A percentile compares a stretch with the other conserved stretches of the same genome.
These are phyloP conservation scores for Vollenhovia emeryi DNA, from an alignment of 1,140 invertebrate genomes.

Conservation along the genomic window DNA sequence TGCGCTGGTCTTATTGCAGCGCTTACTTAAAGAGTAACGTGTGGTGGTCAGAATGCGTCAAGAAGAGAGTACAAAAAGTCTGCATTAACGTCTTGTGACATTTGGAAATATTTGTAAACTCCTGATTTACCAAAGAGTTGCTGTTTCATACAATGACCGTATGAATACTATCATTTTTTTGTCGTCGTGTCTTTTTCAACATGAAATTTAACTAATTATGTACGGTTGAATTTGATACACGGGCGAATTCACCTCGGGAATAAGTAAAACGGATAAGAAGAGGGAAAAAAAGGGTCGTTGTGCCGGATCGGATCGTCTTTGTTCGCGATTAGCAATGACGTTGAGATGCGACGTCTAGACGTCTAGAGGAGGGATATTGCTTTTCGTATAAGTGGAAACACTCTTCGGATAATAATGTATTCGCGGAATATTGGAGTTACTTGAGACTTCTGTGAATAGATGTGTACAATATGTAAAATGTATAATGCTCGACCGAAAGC, in stretches of 20 bases:
- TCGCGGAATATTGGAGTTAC: background rate
- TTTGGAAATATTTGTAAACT: constrained; percentile 10
- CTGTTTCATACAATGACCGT: background rate
- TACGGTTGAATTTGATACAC: background rate
- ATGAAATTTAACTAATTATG: background rate
- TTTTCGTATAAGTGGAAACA: background rate
- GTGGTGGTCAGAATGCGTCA: background rate
- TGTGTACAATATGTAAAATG: background rate
- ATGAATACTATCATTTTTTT: background rate
- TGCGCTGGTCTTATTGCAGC: background rate
- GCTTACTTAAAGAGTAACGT: constrained; percentile 18
- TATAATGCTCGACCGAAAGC: background rate
- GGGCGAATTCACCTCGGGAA: background rate
- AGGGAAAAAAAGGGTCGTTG: background rate
- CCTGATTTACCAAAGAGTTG: background rate
- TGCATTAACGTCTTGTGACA: constrained; percentile 26
- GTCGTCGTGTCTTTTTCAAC: background rate
- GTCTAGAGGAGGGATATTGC: constrained; percentile 6
- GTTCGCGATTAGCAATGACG: background rate
- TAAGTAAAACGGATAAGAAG: background rate
- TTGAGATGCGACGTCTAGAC: constrained; percentile 14
- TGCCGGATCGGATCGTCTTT: background rate
- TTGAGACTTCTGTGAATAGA: background rate
- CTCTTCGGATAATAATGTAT: background rate
- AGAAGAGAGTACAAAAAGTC: background rate